Conservation (phyloP, 2,888 invertebrate species). For the Cancer borealis region DNA sequence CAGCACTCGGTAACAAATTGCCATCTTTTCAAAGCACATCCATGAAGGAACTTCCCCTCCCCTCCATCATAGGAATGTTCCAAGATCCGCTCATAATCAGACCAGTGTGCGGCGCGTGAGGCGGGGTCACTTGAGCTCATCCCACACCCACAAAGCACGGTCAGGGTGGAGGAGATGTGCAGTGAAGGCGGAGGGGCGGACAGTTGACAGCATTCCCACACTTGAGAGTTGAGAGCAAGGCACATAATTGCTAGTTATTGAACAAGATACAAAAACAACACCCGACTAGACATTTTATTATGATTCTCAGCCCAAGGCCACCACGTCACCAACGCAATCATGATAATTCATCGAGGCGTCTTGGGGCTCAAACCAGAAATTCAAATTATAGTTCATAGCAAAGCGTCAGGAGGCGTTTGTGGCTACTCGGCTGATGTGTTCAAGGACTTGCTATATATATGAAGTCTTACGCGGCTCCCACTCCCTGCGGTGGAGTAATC, state of each 20-base stretch:
- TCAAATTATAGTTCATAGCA: not conserved
- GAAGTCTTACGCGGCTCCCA: not conserved
- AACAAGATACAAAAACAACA: constrained; percentile 14
- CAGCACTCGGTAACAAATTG: not conserved
- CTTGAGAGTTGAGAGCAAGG: not conserved
- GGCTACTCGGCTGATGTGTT: constrained; percentile 6
- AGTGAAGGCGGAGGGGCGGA: not conserved
- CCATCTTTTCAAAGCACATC: not conserved
- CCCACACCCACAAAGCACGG: not conserved
- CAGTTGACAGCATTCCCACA: constrained; percentile 13
- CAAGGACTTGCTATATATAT: not conserved
- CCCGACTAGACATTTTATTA: not conserved
- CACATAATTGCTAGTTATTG: constrained; percentile 15
- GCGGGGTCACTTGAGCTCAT: not conserved
- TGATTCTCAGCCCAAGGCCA: not conserved
- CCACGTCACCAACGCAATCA: constrained; percentile 5
- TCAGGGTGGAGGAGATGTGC: not conserved
- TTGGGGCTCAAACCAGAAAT: not conserved
- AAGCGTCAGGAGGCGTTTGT: not conserved
- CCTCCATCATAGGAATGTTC: not conserved
- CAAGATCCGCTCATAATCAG: not conserved
- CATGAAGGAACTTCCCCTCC: not conserved
- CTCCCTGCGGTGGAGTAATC: too few species aligned
- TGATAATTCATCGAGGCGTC: constrained; percentile 34
- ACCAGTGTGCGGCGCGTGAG: not conserved